Evolutionary conservation across 64 coral and sea anemone species (phyloP), one percentile per base, ranked within the genome.

Genomic region (Cladopsammia gracilis): DNA sequence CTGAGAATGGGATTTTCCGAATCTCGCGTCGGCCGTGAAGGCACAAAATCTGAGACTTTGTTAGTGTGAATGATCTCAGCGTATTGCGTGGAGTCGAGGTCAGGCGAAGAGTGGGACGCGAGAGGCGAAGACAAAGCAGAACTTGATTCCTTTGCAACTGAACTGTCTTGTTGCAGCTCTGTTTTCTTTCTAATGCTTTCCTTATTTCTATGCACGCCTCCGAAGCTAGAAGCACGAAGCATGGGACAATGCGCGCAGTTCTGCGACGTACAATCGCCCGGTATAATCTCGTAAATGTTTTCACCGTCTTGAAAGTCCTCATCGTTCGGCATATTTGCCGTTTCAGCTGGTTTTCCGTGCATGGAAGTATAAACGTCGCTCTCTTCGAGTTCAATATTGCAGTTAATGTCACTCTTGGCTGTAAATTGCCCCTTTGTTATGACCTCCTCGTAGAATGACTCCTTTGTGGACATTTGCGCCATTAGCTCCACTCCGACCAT

Each of bases 1-100:
- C 89, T 94, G 25, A 98, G 92, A 69, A 98, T 98, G 20, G 96
- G 96, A 52, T 98, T 98, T 45, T 98, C 83, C 16, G 96, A 98
- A 65, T 98, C 96, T 49, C 96, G 62, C 3, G 96, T 98, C 9
- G 88, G 96, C 58, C 96, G 90, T 8, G 96, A 98, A n/a, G 71
- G 92, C 9, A 62, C 79, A 23, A 91, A 93, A 19, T 98, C 96
- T 10, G 88, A 87, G 11, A 89, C 86, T 18, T 74, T 92, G 47
- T 78, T 96, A 5, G 71, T 75, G 47, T 83, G 92, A 42, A 93
- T 23, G 25, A 96, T 93, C 73, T 96, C 95, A 5, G 95, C 95
- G 71, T 96, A 96, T 26, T 96, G 95, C 16, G 86, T 92, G 2
- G 90, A 51, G 10, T 19, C 19, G 19, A 49, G 45, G 15, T 84